Percentiles rank a stretch among this genome's conserved stretches.
phyloP scores from a whole-genome alignment of 2,888 invertebrate genomes.

The Tanypteryx hageni region DNA sequence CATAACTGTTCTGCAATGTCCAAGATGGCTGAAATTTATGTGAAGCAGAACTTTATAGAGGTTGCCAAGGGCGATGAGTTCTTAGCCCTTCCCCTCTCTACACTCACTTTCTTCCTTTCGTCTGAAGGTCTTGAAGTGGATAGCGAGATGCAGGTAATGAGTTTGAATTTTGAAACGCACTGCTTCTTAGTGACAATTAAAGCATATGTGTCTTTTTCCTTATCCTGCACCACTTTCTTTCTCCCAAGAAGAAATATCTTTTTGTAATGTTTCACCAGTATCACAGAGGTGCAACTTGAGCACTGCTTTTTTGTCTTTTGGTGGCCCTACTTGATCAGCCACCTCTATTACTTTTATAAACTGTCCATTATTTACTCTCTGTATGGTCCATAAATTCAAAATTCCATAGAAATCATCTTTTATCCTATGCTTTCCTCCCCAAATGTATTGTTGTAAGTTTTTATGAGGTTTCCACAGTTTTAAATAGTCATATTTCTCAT shows the following conservation, averaged over 20 bases:
- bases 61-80: conserved; percentile 90
- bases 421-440: too few species aligned
- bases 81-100: conserved; percentile 87
- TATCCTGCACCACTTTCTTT: neutral
- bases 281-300: too few species aligned
- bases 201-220: too few species aligned
- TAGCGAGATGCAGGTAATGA: conserved; percentile 89
- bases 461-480: too few species aligned
- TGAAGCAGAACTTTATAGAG: conserved; percentile 90
- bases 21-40: conserved; percentile 87
- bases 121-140: conserved; percentile 93
- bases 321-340: too few species aligned
- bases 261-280: neutral
- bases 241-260: neutral
- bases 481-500: too few species aligned
- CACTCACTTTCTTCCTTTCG: conserved; percentile 85
- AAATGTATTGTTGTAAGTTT: too few species aligned
- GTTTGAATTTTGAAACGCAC: neutral
- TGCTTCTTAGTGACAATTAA: conserved; percentile 45
- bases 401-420: too few species aligned
- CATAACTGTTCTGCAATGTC: conserved; percentile 89
- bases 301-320: too few species aligned
- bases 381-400: too few species aligned
- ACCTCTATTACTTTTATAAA: too few species aligned
- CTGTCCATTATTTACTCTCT: too few species aligned